Evolutionary conservation across 2,797 vertebrate species (phyloP), one percentile per base, ranked within the genome.

Genomic region (Bryconaethiops microstoma): DNA sequence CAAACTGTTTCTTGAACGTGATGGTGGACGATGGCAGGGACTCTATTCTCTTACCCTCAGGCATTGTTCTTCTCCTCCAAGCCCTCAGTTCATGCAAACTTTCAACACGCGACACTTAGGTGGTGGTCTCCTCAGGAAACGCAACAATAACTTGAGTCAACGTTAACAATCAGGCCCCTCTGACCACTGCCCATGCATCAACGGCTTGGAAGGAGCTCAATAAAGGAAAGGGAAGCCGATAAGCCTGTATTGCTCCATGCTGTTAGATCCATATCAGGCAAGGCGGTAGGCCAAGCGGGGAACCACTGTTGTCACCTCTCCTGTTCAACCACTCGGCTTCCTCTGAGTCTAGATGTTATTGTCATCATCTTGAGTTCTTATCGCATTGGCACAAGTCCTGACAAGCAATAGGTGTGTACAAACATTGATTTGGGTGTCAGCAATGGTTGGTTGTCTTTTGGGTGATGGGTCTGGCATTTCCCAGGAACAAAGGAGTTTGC

Each of bases 161-260:
- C 8, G 50, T 40, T 71, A 39, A 9, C 29, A 40, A 23, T 39
- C 5, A 9, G 19, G 17, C 71, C 35, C 40, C 19, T 57, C 29
- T 48, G 14, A 29, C 54, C 17, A 4, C 16, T 54, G 17, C 71
- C 71, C 55, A 17, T 71, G 35, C 29, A 45, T 76, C 74, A 71
- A 35, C 0, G 2, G n/a, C 55, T 23, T 52, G 72, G 55, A 54
- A 60, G 45, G 52, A 67, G 45, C 64, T 79, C 45, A 73, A 87
- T 85, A 80, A 86, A 82, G 84, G 81, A 72, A 90, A 71, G 60
- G 86, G 89, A 91, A 91, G 86, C 86, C 70, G 88, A 91, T 90
- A 64, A 77, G 71, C 70, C 21, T 59, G 52, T 78, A 63, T 79
- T 69, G 74, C 25, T 29, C 23, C 19, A 16, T 16, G 72, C 48